phyloP scores from a whole-genome alignment of 30 jellyfish, hydroid and myxozoan species.

The Mastigias papua region DNA sequence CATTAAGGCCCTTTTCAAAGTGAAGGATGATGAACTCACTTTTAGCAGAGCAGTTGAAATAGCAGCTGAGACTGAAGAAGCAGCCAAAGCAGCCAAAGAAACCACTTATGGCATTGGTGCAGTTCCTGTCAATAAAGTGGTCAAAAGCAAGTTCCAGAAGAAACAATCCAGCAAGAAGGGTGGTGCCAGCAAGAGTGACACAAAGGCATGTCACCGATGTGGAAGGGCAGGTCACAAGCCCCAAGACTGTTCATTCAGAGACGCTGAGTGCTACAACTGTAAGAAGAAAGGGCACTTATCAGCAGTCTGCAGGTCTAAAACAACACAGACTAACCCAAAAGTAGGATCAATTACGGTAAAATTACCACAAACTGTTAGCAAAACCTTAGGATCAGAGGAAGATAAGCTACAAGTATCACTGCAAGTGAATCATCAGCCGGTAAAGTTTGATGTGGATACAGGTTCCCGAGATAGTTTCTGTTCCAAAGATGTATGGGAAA shows the following conservation, averaged over 20 bases:
- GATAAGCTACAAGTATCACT: neutral
- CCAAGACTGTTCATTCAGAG: neutral
- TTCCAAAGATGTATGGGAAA: neutral
- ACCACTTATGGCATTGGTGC: slow-evolving; percentile 12
- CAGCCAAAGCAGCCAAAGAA: slow-evolving; percentile 37
- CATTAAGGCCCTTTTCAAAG: slow-evolving; percentile 41
- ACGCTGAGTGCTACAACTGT: neutral
- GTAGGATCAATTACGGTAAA: neutral
- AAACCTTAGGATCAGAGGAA: neutral
- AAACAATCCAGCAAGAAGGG: neutral
- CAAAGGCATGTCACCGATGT: neutral
- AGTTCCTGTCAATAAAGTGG: neutral
- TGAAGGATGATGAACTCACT: slow-evolving; percentile 22
- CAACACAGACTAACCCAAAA: neutral
- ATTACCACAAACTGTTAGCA: neutral
- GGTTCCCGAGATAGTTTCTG: neutral
- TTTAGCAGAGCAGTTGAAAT: slow-evolving; percentile 48
- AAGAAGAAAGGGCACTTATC: neutral
- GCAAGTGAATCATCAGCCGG: neutral
- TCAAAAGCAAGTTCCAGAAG: neutral
- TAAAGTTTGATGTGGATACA: neutral
- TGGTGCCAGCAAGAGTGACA: neutral
- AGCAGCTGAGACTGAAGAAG: slow-evolving; percentile 54
- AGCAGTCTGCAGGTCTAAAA: neutral
- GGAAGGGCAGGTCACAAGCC: neutral